phyloP scores from a whole-genome alignment of 2,113 vertebrate genomes.

The Rhadina sibilatrix region DNA sequence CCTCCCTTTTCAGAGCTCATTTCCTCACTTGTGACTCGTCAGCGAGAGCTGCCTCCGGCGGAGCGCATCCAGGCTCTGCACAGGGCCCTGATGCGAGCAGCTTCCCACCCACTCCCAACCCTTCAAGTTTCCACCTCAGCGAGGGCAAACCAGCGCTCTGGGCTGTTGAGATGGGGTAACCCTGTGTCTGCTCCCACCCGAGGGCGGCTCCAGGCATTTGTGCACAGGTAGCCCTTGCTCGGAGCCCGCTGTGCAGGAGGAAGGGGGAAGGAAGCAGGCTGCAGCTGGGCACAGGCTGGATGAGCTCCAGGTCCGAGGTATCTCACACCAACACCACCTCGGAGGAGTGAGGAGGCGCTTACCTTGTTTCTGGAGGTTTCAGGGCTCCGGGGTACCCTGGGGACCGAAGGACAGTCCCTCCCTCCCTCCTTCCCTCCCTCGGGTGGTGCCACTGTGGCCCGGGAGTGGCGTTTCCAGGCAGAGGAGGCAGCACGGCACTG shows the following conservation, averaged over 20 bases:
- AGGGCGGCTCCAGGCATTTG: not conserved
- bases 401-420: not conserved
- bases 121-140: not conserved
- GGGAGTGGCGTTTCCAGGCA: not conserved
- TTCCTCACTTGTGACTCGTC: not conserved
- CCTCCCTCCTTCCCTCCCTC: not conserved
- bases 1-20: fast-evolving
- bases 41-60: not conserved
- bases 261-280: not conserved
- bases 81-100: not conserved
- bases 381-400: not conserved
- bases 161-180: not conserved
- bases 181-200: fast-evolving
- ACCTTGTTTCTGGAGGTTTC: not conserved
- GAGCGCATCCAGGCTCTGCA: fast-evolving
- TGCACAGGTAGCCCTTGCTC: not conserved
- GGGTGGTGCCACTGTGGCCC: not conserved
- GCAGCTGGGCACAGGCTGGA: not conserved
- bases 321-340: not conserved
- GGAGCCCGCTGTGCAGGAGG: fast-evolving
- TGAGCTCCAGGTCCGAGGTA: not conserved
- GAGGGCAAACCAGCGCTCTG: not conserved
- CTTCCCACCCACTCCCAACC: not conserved
- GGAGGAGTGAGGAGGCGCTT: not conserved
- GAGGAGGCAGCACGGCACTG: not conserved